Percentiles rank a stretch among this genome's conserved stretches.
These are phyloP conservation scores for Diadema setosum DNA, from an alignment of 35 echinoderm and acorn worm species.

Conservation along the genomic window DNA sequence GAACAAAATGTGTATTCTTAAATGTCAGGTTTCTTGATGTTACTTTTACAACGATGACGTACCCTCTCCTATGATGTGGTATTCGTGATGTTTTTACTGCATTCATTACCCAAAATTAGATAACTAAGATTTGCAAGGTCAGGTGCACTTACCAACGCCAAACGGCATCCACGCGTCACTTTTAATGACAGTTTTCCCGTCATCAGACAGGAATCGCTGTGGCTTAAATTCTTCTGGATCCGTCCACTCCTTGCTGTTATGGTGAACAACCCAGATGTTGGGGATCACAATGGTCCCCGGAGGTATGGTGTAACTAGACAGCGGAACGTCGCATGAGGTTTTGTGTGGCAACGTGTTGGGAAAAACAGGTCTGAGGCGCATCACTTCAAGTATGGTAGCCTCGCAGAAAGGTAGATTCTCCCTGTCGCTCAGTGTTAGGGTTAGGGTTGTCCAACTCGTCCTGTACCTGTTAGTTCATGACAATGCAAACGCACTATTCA, in stretches of 20 bases:
- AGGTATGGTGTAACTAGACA: slow-evolving; percentile 43
- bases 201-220: slow-evolving; percentile 63
- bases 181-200: slow-evolving; percentile 16
- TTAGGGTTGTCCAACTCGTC: slow-evolving; percentile 36
- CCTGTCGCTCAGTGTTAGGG: neutral
- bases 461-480: slow-evolving; percentile 36
- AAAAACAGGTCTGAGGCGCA: slow-evolving; percentile 31
- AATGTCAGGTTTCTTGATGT: too few species aligned
- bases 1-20: too few species aligned
- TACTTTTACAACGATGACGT: too few species aligned
- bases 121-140: too few species aligned
- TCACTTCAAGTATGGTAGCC: slow-evolving; percentile 62
- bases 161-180: slow-evolving; percentile 50
- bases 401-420: slow-evolving; percentile 17
- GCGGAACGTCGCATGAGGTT: slow-evolving; percentile 1
- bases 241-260: slow-evolving; percentile 39
- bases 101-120: too few species aligned
- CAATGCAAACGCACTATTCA: too few species aligned
- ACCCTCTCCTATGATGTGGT: too few species aligned
- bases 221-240: slow-evolving; percentile 67
- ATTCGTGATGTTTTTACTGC: too few species aligned
- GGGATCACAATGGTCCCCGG: slow-evolving; percentile 58
- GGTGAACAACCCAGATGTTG: slow-evolving; percentile 63
- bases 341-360: slow-evolving; percentile 36
- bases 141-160: slow-evolving; percentile 63